These are phyloP conservation scores for Magallana gigas DNA, from an alignment of 1,140 invertebrate species.

Conservation along the genomic window DNA sequence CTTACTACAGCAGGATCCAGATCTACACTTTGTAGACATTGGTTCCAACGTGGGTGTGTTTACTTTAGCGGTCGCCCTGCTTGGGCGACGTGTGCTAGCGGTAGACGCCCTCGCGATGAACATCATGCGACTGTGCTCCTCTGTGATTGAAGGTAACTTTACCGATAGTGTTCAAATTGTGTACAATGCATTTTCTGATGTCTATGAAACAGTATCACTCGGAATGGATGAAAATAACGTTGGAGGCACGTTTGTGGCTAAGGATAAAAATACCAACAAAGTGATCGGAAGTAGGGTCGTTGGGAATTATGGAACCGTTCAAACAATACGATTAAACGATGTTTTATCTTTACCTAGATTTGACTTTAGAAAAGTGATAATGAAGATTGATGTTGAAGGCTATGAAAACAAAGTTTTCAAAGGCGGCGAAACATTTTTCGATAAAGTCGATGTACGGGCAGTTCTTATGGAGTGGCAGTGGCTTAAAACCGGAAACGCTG, in stretches of 20 bases:
- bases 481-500: conserved; percentile 44
- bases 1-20: conserved; percentile 26
- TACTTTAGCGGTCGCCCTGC: conserved; percentile 45
- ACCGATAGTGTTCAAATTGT: conserved; percentile 41
- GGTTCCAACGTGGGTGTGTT: conserved; percentile 53
- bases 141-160: conserved; percentile 50
- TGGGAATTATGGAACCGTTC: conserved; percentile 22
- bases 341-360: conserved; percentile 46
- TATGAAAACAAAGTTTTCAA: conserved; percentile 52
- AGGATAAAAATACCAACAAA: conserved; percentile 53
- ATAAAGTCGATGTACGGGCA: conserved; percentile 35
- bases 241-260: conserved; percentile 48
- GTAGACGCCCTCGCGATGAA: conserved; percentile 50
- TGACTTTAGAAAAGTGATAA: conserved; percentile 44
- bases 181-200: conserved; percentile 47
- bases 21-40: conserved; percentile 49
- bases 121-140: conserved; percentile 47
- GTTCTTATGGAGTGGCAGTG: conserved; percentile 55
- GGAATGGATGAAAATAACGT: conserved; percentile 50
- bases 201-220: conserved; percentile 42
- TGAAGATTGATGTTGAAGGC: conserved; percentile 58
- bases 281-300: not conserved
- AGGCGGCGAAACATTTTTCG: conserved; percentile 47
- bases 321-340: conserved; percentile 48
- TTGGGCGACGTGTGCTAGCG: conserved; percentile 42